Evolutionary conservation across 2,888 invertebrate species (phyloP).

Genomic region (Liopterus haemorrhoidalis): DNA sequence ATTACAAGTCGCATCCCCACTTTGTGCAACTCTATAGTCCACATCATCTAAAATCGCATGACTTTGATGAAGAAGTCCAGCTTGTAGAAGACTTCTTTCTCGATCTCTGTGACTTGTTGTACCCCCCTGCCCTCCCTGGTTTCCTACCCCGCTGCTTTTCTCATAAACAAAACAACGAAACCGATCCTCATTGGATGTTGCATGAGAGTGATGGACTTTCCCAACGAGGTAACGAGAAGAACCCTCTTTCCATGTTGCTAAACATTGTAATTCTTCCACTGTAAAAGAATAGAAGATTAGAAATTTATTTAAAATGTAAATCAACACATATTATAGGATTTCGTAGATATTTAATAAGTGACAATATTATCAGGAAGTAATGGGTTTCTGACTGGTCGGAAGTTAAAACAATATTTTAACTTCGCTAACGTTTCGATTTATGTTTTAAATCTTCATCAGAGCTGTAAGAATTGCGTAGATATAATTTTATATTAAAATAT

Average conservation of each 20-base stretch:
- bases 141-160: conserved; percentile 55
- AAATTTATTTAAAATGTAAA: background rate
- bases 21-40: conserved; percentile 81
- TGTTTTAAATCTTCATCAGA: too few species aligned
- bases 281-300: conserved; percentile 39
- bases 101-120: too few species aligned
- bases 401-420: too few species aligned
- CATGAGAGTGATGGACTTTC: conserved; percentile 81
- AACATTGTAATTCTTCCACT: conserved; percentile 87
- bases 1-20: conserved; percentile 89
- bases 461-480: too few species aligned
- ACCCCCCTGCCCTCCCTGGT: conserved; percentile 22
- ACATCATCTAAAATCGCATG: conserved; percentile 49
- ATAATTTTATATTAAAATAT: too few species aligned
- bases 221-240: conserved; percentile 86
- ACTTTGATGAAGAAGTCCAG: conserved; percentile 4
- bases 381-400: too few species aligned
- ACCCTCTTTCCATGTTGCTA: conserved; percentile 92
- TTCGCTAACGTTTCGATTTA: too few species aligned
- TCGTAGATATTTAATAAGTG: too few species aligned
- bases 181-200: conserved; percentile 85
- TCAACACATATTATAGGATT: background rate
- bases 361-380: too few species aligned
- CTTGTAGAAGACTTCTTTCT: too few species aligned
- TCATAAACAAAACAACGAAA: conserved; percentile 95